Evolutionary conservation across 1,140 invertebrate species (phyloP).

Genomic region (Hormaphis cornu): DNA sequence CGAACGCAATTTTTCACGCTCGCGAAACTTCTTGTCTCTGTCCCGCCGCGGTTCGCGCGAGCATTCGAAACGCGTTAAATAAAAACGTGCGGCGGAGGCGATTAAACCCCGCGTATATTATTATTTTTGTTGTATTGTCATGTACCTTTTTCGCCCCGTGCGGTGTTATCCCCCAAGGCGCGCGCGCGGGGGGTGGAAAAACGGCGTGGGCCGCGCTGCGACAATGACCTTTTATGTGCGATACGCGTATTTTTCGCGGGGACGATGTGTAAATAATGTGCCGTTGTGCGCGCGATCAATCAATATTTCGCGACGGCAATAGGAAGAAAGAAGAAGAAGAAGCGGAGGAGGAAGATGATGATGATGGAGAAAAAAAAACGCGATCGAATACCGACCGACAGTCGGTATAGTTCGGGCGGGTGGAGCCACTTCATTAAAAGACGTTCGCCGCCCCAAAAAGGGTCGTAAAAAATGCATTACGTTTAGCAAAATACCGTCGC

Average conservation of each 20-base stretch:
- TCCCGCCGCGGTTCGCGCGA: no score
- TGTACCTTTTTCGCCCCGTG: no score
- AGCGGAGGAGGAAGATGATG: neutral
- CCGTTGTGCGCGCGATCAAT: constrained; percentile 27
- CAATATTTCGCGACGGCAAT: neutral
- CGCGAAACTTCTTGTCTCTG: no score
- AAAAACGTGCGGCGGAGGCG: constrained; percentile 1
- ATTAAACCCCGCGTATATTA: no score
- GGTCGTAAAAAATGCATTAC: constrained; percentile 30
- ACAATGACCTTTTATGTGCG: constrained; percentile 27
- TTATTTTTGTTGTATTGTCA: constrained; percentile 7
- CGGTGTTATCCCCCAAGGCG: no score
- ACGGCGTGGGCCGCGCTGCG: constrained; percentile 7
- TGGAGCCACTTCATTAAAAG: constrained; percentile 32
- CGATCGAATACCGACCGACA: no score
- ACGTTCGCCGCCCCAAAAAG: constrained; percentile 20
- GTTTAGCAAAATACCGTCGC: constrained; percentile 1
- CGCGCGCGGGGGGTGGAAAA: neutral
- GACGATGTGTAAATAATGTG: no score
- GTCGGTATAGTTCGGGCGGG: no score
- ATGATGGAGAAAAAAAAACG: neutral
- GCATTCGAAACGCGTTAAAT: neutral
- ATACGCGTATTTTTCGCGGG: neutral
- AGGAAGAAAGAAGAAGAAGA: constrained; percentile 2
- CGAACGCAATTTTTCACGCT: no score